A percentile compares a stretch with the other conserved stretches of the same genome.
phyloP scores from a whole-genome alignment of 2,797 vertebrate genomes.

The Urophycis tenuis region DNA sequence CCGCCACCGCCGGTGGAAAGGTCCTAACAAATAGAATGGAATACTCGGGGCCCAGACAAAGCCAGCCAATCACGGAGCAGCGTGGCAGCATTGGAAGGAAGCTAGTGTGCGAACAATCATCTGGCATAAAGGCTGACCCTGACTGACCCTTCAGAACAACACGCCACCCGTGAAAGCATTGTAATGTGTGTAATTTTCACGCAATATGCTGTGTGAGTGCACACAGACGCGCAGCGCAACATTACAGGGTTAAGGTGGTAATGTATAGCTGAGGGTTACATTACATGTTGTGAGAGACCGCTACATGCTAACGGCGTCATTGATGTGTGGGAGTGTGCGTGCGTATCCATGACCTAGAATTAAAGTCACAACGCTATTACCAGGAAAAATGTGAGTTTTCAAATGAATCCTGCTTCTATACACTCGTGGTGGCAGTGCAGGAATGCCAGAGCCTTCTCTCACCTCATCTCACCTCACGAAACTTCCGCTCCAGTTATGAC shows the following conservation, averaged over 20 bases:
- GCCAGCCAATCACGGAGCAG: constrained; percentile 50
- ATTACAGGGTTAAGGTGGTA: neutral
- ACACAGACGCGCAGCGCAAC: too few species aligned
- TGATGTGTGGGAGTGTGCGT: neutral
- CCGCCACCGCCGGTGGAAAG: constrained; percentile 50
- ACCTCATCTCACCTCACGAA: too few species aligned
- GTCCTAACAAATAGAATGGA: constrained; percentile 63
- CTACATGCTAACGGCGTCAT: neutral
- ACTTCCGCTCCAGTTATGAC: too few species aligned
- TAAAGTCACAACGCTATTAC: neutral
- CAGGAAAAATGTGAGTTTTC: neutral
- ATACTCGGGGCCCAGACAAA: constrained; percentile 57
- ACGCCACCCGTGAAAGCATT: constrained; percentile 31
- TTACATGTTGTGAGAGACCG: neutral
- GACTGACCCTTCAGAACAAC: constrained; percentile 47
- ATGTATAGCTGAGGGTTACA: neutral
- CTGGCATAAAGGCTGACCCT: constrained; percentile 46
- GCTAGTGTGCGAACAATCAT: constrained; percentile 55
- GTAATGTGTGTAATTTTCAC: constrained; percentile 18
- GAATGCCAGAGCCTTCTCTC: neutral
- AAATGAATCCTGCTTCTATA: neutral
- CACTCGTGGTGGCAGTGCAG: neutral
- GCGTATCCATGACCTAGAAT: neutral
- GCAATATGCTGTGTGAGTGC: neutral
- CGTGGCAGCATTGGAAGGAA: constrained; percentile 42